Percentiles rank a stretch among this genome's conserved stretches.
These are phyloP conservation scores for Semaprochilodus insignis DNA, from an alignment of 2,797 vertebrate genomes.

Conservation along the genomic window DNA sequence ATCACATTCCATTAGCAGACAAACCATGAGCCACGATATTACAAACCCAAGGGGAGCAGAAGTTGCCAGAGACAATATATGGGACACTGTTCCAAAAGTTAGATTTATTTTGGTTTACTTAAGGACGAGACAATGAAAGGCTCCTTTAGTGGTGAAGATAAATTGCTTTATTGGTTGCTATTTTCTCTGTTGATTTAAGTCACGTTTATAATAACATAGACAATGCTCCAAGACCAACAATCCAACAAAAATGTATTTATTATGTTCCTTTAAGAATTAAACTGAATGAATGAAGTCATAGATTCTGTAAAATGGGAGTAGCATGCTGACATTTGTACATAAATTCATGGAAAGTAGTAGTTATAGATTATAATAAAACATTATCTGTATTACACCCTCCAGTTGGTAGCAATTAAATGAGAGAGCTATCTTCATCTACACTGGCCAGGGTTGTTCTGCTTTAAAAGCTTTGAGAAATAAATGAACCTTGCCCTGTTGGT, in stretches of 20 bases:
- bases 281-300: not conserved
- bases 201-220: slow-evolving; percentile 31
- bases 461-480: slow-evolving; percentile 22
- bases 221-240: slow-evolving; percentile 17
- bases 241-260: not conserved
- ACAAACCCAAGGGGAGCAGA: slow-evolving; percentile 22
- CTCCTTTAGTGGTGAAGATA: slow-evolving; percentile 31
- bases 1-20: slow-evolving; percentile 40
- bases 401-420: not conserved
- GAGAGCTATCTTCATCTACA: slow-evolving; percentile 2
- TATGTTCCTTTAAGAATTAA: not conserved
- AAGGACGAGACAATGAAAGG: slow-evolving; percentile 29
- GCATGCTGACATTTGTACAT: not conserved
- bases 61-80: slow-evolving; percentile 43
- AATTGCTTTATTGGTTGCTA: slow-evolving; percentile 30
- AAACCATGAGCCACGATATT: slow-evolving; percentile 29
- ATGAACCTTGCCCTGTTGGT: slow-evolving; percentile 14
- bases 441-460: not conserved
- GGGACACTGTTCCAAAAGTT: slow-evolving; percentile 40
- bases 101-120: slow-evolving; percentile 40
- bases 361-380: not conserved
- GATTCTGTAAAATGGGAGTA: not conserved
- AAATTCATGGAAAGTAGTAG: not conserved
- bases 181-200: slow-evolving; percentile 35
- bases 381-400: not conserved